phyloP scores from a whole-genome alignment of 2,888 invertebrate genomes.

The Patella ulyssiponensis region DNA sequence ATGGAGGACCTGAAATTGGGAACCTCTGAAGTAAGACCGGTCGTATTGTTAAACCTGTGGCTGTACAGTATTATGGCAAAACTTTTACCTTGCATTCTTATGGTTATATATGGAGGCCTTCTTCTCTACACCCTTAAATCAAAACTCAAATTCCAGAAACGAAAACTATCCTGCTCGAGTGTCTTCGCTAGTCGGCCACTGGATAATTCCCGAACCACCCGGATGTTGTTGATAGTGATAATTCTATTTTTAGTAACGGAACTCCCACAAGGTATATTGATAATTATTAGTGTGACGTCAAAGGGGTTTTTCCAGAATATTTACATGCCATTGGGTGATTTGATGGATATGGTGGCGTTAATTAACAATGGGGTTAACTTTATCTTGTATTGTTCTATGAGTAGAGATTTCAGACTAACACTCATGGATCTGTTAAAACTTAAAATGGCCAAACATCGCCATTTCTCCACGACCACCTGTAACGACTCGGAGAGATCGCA shows the following conservation, averaged over 20 bases:
- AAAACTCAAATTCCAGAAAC: slow-evolving; percentile 41
- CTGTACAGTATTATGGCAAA: slow-evolving; percentile 93
- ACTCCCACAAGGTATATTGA: slow-evolving; percentile 84
- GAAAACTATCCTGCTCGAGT: slow-evolving; percentile 35
- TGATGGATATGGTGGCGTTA: slow-evolving; percentile 92
- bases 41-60: slow-evolving; percentile 81
- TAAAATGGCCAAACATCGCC: slow-evolving; percentile 9
- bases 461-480: not conserved
- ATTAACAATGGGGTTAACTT: slow-evolving; percentile 94
- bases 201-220: slow-evolving; percentile 81
- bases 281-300: slow-evolving; percentile 82
- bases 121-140: slow-evolving; percentile 60
- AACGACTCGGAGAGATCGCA: slow-evolving; percentile 28
- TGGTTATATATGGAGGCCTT: slow-evolving; percentile 79
- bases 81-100: slow-evolving; percentile 88
- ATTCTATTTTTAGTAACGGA: slow-evolving; percentile 90
- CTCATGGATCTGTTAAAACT: slow-evolving; percentile 53
- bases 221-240: slow-evolving; percentile 88
- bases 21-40: slow-evolving; percentile 43
- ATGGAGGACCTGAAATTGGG: slow-evolving; percentile 52
- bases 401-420: slow-evolving; percentile 85
- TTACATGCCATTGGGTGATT: slow-evolving; percentile 79
- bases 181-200: slow-evolving; percentile 32
- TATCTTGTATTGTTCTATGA: slow-evolving; percentile 93
- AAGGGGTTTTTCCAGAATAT: slow-evolving; percentile 78